Base-by-base conservation (phyloP, 2,113 vertebrate genomes). In the Merops nubicus region DNA sequence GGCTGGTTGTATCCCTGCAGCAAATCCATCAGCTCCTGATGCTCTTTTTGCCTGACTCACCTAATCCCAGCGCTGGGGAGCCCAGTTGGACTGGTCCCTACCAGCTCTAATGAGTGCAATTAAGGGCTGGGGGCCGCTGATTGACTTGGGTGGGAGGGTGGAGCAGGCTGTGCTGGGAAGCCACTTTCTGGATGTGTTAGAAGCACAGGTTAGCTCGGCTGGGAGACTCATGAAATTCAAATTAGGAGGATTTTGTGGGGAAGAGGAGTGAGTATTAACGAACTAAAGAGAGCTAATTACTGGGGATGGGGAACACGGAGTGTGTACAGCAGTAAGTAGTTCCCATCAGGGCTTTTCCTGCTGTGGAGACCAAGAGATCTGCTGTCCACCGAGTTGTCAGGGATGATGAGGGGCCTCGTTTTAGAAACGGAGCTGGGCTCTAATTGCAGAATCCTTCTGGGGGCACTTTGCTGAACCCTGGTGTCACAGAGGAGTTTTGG, bases 171-270 rank as follows among this genome's bases (percentile, higher is more conserved):
- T 62, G 69, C 59, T 54, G 77, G 82, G 84, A 77, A 87, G 76
- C 21, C 50, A 15, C 73, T 43, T 72, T 56, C 70, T 72, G 31
- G 51, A 85, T 50, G 79, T 42, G 83, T 74, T 74, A 25, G 53
- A 42, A 89, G 88, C 59, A 31, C 48, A 50, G 87, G 75, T 77
- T 68, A 70, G 68, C 54, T 20, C 2, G 48, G 76, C 73, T 60
- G 76, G 89, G 88, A 94, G 85, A 21, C 29, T 93, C 83, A 50
- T 84, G 90, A 45, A 83, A 88, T 91, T 88, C 80, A 69, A 88
- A 88, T 94, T 22, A 80, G 94, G 74, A 91, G 29, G 88, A 50
- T 78, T 85, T 75, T 59, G 54, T 57, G 69, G 83, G 77, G 83
- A 83, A 91, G 57, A 89, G 36, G 59, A 56, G n/a, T 25, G 69